Evolutionary conservation across 2,113 vertebrate genomes (phyloP), one percentile per base, ranked within the genome.

Genomic region (Numenius arquata): DNA sequence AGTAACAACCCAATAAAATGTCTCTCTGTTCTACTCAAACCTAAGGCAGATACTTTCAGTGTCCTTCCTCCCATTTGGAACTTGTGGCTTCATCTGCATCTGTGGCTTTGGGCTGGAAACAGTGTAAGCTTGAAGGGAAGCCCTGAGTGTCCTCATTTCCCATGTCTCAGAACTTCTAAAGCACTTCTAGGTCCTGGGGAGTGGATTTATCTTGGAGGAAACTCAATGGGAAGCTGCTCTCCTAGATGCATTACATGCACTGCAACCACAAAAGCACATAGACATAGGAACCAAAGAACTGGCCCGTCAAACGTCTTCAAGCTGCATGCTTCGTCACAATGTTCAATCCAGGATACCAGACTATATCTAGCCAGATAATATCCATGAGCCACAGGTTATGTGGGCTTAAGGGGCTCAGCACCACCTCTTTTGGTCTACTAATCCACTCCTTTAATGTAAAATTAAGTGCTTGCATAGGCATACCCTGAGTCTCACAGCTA

Each of bases 201-300:
- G 8, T 34, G 27, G 16, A 52, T 80, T 45, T 73, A 14, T 86
- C 85, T 75, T 22, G 20, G 22, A 65, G 32, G 19, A 92, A 92
- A 56, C 29, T 43, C 11, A 50, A 0, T 19, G 53, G 25, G 45
- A 79, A 43, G 9, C 11, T 71, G 6, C 14, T 2, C 2, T 56
- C 19, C 7, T 0, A 0, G 5, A 4, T 5, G 1, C 12, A 58
- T 50, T 62, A 34, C 25, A 20, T 27, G 12, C 22, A n/a, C 16
- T 47, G 29, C 22, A 76, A n/a, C 40, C 12, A 75, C n/a, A 68
- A 52, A 22, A 3, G 5, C 20, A 17, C 2, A 5, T 3, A 52
- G 29, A 5, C 0, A 13, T 8, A 38, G 38, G 27, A 92, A 82
- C 34, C 9, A 38, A 68, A 56, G 15, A 47, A 47, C 23, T 56